phyloP scores from a whole-genome alignment of 2,888 invertebrate species.

The Pyrrhia umbra region DNA sequence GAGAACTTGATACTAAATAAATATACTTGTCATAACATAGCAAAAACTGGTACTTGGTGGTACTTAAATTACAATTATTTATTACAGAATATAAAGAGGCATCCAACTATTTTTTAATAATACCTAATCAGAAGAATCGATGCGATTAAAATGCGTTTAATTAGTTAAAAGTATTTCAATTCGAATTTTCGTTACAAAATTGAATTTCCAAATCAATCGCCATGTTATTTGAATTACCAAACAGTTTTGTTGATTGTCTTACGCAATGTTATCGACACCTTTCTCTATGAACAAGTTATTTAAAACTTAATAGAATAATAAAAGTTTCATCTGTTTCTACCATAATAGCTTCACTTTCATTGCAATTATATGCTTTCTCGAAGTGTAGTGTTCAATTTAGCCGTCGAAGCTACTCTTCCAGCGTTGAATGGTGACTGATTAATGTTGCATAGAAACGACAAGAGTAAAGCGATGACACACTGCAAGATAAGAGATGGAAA shows the following conservation, averaged over 20 bases:
- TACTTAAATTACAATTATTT: too few species aligned
- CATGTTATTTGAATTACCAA: slow-evolving; percentile 5
- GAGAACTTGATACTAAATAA: too few species aligned
- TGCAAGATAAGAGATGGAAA: not conserved
- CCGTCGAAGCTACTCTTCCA: slow-evolving; percentile 26
- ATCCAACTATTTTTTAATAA: too few species aligned
- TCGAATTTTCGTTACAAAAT: not conserved
- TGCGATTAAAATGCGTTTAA: not conserved
- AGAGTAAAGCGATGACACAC: slow-evolving; percentile 2
- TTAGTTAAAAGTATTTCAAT: not conserved
- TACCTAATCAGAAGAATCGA: not conserved
- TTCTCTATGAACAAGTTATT: slow-evolving; percentile 1
- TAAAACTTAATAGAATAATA: not conserved
- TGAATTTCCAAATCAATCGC: slow-evolving; percentile 8
- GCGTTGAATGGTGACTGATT: slow-evolving; percentile 27
- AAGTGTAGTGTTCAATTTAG: slow-evolving; percentile 10
- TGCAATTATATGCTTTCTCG: slow-evolving; percentile 33
- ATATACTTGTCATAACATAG: too few species aligned
- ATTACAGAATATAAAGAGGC: too few species aligned
- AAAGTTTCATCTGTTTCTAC: slow-evolving; percentile 5
- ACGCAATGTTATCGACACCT: slow-evolving; percentile 1
- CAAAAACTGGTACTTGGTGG: too few species aligned
- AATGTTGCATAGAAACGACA: slow-evolving; percentile 16
- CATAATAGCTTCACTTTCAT: slow-evolving; percentile 32
- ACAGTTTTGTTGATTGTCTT: slow-evolving; percentile 2